phyloP scores from a whole-genome alignment of 2,797 vertebrate species.

The Erpetoichthys calabaricus region DNA sequence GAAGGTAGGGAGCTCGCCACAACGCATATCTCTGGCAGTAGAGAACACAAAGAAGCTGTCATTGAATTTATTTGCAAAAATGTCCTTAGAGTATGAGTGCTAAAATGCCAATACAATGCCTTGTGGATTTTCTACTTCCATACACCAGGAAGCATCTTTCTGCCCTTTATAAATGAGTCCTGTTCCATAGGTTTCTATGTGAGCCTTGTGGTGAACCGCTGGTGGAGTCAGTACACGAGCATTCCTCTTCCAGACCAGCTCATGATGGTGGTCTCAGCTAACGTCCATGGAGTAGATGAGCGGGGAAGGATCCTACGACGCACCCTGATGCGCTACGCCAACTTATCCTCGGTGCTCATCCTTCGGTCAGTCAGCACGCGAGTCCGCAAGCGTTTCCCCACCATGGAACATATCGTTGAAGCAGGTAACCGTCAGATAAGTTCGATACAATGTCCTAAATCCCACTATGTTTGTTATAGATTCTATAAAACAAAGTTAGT shows the following conservation, averaged over 20 bases:
- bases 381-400: constrained; percentile 68
- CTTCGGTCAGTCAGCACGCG: constrained; percentile 74
- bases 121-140: too few species aligned
- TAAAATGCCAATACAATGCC: background rate
- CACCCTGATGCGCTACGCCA: constrained; percentile 73
- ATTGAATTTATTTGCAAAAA: too few species aligned
- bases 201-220: constrained; percentile 66
- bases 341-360: constrained; percentile 72
- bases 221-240: constrained; percentile 85
- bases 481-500: too few species aligned
- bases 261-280: constrained; percentile 77
- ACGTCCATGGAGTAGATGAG: constrained; percentile 67
- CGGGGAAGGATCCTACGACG: constrained; percentile 59
- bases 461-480: too few species aligned
- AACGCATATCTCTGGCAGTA: too few species aligned
- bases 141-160: too few species aligned
- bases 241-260: constrained; percentile 80
- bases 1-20: too few species aligned
- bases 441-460: background rate
- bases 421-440: constrained; percentile 44
- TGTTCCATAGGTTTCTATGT: constrained; percentile 65
- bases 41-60: too few species aligned
- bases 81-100: background rate
- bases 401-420: constrained; percentile 66
- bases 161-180: too few species aligned